Conservation (phyloP, 2,113 vertebrate genomes). For the Lichenostomus cassidix region DNA sequence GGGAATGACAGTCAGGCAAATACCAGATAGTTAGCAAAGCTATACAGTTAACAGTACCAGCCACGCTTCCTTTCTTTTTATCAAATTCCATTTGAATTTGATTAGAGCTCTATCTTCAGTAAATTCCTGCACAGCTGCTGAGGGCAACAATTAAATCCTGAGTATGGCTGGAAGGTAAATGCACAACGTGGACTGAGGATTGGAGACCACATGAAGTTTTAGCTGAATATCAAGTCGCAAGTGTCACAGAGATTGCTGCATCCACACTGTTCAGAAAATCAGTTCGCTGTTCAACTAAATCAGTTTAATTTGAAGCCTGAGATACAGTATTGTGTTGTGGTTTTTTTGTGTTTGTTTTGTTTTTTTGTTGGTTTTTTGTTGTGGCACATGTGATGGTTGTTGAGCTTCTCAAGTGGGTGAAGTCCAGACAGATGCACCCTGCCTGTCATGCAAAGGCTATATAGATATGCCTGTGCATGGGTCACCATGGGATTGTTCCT, state of each 20-base stretch:
- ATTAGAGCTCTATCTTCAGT: not conserved
- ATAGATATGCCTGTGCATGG: not conserved
- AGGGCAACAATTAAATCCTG: not conserved
- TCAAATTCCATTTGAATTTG: not conserved
- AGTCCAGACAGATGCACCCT: not conserved
- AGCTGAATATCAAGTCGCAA: not conserved
- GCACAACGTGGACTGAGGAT: fast-evolving
- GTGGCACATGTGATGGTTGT: not conserved
- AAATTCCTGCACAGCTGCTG: not conserved
- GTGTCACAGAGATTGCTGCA: not conserved
- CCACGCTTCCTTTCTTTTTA: not conserved
- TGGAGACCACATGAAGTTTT: not conserved
- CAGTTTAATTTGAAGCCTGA: not conserved
- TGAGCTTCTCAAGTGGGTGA: not conserved
- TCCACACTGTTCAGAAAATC: not conserved
- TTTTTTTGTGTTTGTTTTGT: too few relatives aligned
- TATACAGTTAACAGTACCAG: not conserved
- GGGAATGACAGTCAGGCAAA: not conserved
- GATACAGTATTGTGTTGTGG: not conserved
- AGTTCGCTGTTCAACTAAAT: not conserved
- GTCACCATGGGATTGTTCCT: not conserved
- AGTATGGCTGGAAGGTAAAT: not conserved
- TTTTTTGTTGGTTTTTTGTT: too few relatives aligned
- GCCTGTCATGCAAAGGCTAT: not conserved
- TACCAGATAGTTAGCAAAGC: not conserved